phyloP scores from a whole-genome alignment of 2,113 vertebrate genomes.

The Illadopsis cleaveri region DNA sequence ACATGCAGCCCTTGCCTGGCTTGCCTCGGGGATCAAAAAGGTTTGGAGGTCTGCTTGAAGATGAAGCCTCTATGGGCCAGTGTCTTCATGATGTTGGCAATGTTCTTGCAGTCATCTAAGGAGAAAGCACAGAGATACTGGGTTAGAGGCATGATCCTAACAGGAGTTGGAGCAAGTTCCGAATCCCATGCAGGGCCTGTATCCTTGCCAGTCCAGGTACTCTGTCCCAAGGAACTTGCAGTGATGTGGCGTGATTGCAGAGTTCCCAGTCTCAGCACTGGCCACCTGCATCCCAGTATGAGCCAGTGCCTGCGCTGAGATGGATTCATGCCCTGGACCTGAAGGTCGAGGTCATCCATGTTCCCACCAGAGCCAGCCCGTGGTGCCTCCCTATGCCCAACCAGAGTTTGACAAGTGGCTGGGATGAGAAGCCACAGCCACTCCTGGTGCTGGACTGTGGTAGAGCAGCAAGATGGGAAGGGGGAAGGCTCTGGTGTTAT shows the following conservation, averaged over 20 bases:
- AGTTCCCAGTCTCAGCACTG: not conserved
- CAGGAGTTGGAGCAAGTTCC: not conserved
- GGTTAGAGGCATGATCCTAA: not conserved
- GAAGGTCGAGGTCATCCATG: accelerated
- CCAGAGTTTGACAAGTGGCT: not conserved
- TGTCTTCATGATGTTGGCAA: constrained; percentile 87
- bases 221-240: not conserved
- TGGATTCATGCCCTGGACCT: not conserved
- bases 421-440: not conserved
- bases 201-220: not conserved
- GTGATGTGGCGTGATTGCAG: accelerated
- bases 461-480: not conserved
- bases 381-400: not conserved
- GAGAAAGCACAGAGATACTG: not conserved
- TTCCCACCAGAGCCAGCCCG: not conserved
- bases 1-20: constrained; percentile 74
- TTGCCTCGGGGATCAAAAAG: constrained; percentile 78
- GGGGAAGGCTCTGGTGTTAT: constrained; percentile 43
- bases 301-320: not conserved
- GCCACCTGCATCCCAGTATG: not conserved
- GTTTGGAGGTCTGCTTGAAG: constrained; percentile 86
- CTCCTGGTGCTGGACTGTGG: not conserved
- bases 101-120: constrained; percentile 84
- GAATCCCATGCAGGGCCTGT: accelerated
- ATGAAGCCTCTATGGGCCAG: constrained; percentile 84